Base-by-base conservation (phyloP, 2,888 invertebrate genomes). In the Diploptera punctata region DNA sequence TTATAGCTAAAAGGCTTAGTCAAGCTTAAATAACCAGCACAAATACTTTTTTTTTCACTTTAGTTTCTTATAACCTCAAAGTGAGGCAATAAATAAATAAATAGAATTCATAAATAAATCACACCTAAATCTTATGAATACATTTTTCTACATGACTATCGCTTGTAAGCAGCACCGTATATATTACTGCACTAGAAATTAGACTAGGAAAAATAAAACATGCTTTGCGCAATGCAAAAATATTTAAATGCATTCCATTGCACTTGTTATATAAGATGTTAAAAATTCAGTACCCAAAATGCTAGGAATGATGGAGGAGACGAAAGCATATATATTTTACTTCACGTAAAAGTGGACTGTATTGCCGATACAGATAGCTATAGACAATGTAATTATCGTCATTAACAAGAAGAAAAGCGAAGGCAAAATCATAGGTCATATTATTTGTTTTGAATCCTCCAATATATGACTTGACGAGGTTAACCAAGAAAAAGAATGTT, bases 1-100 rank as follows among this genome's bases (percentile, higher is more conserved):
- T 57, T 26, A 60, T 69, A 57, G 68, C 57, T n/a, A 69, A 57
- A 54, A 69, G 43, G 65, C 65, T 65, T 65, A 47, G 65, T 47
- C n/a, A 65, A 65, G 65, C 65, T 65, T 44, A 29, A 67, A 67
- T 47, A 67, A 67, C 44, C 44, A 47, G 5, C n/a, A 29, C 24
- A 18, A 65, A 69, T 69, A 24, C 60, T 31, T 33, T 43, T 54
- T 69, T 69, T 2, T 67, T 67, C 44, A 26, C 57, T 31, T 1
- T 57, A 57, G 26, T 57, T 57, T 47, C 49, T n/a, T 49, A 26
- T 47, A 67, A 67, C 65, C 65, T 65, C 44, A 16, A 43, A 65
- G 21, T 65, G 44, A 43, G 65, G 43, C 26, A 65, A 61, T 65
- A 65, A 65, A 65, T 65, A 65, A 65, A 65, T 65, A 43, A 65